Conservation (phyloP, 2,797 vertebrate genomes). For the Poeciliopsis infans region DNA sequence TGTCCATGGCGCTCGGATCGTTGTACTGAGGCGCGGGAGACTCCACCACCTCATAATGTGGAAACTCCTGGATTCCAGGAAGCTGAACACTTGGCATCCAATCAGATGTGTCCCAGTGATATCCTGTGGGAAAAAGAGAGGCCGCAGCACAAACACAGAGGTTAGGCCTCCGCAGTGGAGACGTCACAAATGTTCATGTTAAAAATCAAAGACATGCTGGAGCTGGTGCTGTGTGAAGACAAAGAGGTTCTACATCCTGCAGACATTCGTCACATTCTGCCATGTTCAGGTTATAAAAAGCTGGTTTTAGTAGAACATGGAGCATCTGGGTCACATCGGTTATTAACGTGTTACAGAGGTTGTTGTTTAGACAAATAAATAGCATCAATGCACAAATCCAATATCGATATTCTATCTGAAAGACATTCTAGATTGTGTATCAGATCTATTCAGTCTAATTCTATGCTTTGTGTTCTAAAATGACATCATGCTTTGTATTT, state of each 20-base stretch:
- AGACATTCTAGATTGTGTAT: too few species aligned
- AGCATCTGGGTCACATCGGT: neutral
- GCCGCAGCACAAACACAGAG: slow-evolving; percentile 17
- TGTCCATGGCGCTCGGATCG: slow-evolving; percentile 92
- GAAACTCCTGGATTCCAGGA: slow-evolving; percentile 98
- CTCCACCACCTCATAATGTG: slow-evolving; percentile 94
- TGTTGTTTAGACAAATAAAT: neutral
- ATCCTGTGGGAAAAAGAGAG: slow-evolving; percentile 81
- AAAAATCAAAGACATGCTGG: slow-evolving; percentile 74
- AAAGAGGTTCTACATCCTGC: neutral
- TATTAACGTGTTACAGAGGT: neutral
- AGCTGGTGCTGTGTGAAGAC: slow-evolving; percentile 30
- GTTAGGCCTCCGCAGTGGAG: neutral
- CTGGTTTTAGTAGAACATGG: neutral
- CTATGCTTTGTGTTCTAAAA: too few species aligned
- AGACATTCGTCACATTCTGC: neutral
- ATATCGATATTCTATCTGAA: too few species aligned
- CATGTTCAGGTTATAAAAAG: neutral
- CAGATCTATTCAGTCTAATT: too few species aligned
- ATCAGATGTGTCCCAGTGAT: slow-evolving; percentile 99
- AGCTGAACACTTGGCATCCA: slow-evolving; percentile 98
- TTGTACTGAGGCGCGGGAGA: slow-evolving; percentile 88
- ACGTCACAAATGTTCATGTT: slow-evolving; percentile 53
- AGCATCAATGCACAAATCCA: too few species aligned
- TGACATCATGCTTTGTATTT: too few species aligned